These are phyloP conservation scores for Pocillopora grandis DNA, from an alignment of 92 coral and sea anemone species.

Conservation along the genomic window DNA sequence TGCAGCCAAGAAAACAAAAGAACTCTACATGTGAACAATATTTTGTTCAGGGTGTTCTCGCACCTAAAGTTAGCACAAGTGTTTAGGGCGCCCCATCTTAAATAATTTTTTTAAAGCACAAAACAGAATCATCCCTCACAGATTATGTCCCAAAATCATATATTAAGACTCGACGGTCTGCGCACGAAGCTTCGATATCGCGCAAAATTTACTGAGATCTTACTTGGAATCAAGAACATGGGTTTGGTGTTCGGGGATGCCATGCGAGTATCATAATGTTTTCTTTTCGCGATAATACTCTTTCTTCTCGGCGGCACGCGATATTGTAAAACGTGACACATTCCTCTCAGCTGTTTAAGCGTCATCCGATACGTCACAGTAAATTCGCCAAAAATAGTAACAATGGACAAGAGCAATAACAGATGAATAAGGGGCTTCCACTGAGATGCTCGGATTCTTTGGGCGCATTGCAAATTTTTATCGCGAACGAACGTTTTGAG, in stretches of 20 bases:
- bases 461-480: conserved; percentile 1
- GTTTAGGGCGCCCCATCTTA: not conserved
- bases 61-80: not conserved
- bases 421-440: conserved; percentile 33
- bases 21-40: not conserved
- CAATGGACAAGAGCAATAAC: not conserved
- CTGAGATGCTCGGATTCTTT: conserved; percentile 19
- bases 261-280: not conserved
- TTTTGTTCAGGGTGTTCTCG: not conserved
- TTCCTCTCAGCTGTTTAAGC: not conserved
- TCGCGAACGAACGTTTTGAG: not conserved
- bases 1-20: conserved; percentile 1
- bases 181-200: no score
- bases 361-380: not conserved
- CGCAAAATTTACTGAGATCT: no score
- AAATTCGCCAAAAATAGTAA: conserved; percentile 33
- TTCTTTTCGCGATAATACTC: not conserved
- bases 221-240: no score
- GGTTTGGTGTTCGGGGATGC: not conserved
- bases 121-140: no score
- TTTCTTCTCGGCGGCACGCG: not conserved
- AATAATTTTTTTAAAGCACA: no score
- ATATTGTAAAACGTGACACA: conserved; percentile 23
- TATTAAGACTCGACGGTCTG: no score
- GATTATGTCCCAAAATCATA: no score